Evolutionary conservation across 2,888 invertebrate genomes (phyloP).

Genomic region (Venustoraphidia nigricollis): DNA sequence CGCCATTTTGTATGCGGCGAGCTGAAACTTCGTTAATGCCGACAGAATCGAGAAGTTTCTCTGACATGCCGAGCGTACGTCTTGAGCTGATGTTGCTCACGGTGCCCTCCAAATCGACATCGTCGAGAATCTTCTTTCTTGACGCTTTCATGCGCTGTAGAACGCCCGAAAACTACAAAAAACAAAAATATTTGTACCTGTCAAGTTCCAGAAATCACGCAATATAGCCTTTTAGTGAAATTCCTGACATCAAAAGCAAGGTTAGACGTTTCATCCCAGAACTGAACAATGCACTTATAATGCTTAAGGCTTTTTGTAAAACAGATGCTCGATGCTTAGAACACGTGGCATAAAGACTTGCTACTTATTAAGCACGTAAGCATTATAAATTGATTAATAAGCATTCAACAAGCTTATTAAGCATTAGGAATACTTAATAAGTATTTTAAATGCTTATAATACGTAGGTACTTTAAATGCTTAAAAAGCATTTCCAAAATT

Average conservation of each 20-base stretch:
- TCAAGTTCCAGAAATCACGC: neutral
- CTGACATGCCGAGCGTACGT: slow-evolving; percentile 38
- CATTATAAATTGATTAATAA: too few species aligned
- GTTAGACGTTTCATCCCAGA: too few species aligned
- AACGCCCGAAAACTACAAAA: slow-evolving; percentile 40
- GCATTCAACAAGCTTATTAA: too few species aligned
- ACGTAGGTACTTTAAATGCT: too few species aligned
- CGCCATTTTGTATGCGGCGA: slow-evolving; percentile 8
- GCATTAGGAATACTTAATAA: too few species aligned
- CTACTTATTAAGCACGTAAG: too few species aligned
- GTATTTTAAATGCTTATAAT: too few species aligned
- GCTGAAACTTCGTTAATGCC: slow-evolving; percentile 35
- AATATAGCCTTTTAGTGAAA: neutral
- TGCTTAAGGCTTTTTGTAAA: too few species aligned
- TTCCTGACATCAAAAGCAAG: neutral
- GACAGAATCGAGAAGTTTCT: slow-evolving; percentile 46
- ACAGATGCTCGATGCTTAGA: too few species aligned
- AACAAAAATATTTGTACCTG: slow-evolving; percentile 8
- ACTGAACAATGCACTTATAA: too few species aligned
- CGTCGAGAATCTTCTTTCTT: slow-evolving; percentile 38
- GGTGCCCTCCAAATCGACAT: slow-evolving; percentile 45
- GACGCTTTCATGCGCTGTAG: slow-evolving; percentile 30
- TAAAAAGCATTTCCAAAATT: too few species aligned
- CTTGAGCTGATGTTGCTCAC: slow-evolving; percentile 40
- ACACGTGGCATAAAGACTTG: too few species aligned